Percentiles rank a stretch among this genome's conserved stretches.
Conservation (phyloP, 2,888 invertebrate genomes). For the Ormyrus thymus region DNA sequence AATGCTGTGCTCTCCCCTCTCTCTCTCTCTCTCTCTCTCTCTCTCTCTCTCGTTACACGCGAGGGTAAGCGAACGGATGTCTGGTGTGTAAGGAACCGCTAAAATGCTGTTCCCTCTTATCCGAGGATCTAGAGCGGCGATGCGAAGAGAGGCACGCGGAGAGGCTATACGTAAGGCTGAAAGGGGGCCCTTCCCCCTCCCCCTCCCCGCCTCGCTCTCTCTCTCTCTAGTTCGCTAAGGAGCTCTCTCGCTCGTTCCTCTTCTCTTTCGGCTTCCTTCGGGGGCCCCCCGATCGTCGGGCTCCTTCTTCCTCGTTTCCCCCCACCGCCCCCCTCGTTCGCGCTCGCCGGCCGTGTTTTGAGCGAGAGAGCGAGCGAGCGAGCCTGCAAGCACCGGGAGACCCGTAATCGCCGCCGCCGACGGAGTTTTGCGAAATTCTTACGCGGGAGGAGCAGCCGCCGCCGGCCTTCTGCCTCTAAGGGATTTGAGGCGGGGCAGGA, state of each 20-base stretch:
- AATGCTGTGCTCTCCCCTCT: conserved; percentile 46
- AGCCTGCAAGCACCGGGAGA: no score
- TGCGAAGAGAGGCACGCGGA: conserved; percentile 74
- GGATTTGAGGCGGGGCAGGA: no score
- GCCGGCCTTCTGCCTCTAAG: no score
- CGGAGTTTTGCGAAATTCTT: no score
- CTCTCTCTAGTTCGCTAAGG: conserved; percentile 14
- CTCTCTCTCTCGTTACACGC: conserved; percentile 60
- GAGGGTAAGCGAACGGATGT: conserved; percentile 72
- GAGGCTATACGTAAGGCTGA: conserved; percentile 48
- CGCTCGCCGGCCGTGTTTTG: background rate
- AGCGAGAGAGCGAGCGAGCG: background rate
- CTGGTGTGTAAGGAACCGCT: conserved; percentile 76
- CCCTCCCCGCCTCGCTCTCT: background rate
- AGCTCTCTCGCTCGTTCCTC: conserved; percentile 32
- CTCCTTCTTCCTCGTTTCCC: background rate
- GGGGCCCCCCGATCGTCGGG: background rate
- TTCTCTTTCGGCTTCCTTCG: conserved; percentile 38
- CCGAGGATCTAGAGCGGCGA: conserved; percentile 74
- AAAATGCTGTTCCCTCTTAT: conserved; percentile 75
- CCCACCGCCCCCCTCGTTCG: background rate
- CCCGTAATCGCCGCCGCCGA: no score
- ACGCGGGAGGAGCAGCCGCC: no score
- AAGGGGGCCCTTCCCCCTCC: conserved; percentile 1
- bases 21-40: conserved; percentile 24